Conservation (phyloP, 37 sponge, comb jelly and placozoan genomes). For the Halichondria panicea region DNA sequence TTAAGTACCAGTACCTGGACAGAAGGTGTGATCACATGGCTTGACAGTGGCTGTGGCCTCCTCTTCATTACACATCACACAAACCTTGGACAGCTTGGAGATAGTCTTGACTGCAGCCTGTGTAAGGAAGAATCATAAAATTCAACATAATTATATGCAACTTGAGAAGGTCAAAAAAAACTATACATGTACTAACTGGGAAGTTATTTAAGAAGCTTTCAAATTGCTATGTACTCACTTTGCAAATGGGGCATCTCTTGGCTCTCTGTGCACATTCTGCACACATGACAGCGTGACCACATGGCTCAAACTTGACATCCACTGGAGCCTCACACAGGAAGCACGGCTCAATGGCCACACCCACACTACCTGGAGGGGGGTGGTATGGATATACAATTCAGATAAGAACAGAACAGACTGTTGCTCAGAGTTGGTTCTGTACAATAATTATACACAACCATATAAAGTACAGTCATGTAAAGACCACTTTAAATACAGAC, state of each 20-base stretch:
- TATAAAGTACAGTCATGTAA: no score
- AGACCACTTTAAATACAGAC: no score
- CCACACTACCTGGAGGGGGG: no score
- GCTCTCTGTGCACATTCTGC: slow-evolving; percentile 53
- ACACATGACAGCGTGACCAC: slow-evolving; percentile 80
- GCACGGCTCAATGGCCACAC: slow-evolving; percentile 29
- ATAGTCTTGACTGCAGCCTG: slow-evolving; percentile 48
- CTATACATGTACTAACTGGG: no score
- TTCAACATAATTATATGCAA: not conserved
- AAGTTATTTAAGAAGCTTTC: no score
- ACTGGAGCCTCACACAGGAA: slow-evolving; percentile 69
- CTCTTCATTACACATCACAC: slow-evolving; percentile 72
- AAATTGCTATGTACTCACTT: no score
- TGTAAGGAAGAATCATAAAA: not conserved
- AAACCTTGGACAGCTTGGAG: slow-evolving; percentile 30
- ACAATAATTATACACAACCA: no score
- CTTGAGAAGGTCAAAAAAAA: not conserved
- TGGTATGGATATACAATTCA: no score
- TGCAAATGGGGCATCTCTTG: slow-evolving; percentile 84
- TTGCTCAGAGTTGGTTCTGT: no score
- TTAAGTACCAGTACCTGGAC: no score
- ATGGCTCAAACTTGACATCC: slow-evolving; percentile 71
- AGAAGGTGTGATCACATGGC: slow-evolving; percentile 83
- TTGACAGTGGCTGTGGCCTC: slow-evolving; percentile 59
- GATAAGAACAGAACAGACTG: no score